Conservation (phyloP, 2,113 vertebrate genomes). For the Seriola quinqueradiata region DNA sequence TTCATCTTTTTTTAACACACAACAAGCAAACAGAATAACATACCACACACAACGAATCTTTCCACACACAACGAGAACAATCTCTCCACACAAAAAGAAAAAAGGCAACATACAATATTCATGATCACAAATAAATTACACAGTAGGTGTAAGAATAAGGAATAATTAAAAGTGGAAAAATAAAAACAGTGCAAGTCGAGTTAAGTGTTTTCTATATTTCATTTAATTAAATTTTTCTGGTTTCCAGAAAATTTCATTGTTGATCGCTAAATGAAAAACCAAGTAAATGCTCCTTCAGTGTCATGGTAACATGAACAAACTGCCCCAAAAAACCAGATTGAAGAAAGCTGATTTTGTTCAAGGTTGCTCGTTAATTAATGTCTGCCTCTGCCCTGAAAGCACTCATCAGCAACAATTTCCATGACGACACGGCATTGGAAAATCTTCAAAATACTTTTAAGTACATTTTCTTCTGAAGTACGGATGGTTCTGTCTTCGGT, state of each 20-base stretch:
- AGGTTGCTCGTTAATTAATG: not conserved
- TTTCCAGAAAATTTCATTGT: not conserved
- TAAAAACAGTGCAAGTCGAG: not conserved
- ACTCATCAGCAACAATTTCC: no score
- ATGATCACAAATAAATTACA: not conserved
- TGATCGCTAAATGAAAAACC: not conserved
- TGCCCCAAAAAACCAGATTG: not conserved
- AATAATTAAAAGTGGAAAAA: not conserved
- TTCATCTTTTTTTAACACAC: no score
- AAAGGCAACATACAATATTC: not conserved
- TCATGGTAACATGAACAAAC: slow-evolving; percentile 13
- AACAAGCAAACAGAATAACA: no score
- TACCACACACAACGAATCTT: no score
- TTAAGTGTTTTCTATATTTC: no score
- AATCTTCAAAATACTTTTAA: not conserved
- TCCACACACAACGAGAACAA: not conserved
- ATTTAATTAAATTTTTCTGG: no score
- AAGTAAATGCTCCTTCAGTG: not conserved
- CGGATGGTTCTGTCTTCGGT: no score
- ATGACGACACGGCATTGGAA: not conserved
- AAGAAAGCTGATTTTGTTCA: not conserved
- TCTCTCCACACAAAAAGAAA: not conserved
- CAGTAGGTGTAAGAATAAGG: not conserved
- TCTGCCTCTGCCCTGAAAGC: not conserved
- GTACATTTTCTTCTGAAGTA: no score